Evolutionary conservation across 2,888 invertebrate genomes (phyloP).

Genomic region (Epirrita christyi): DNA sequence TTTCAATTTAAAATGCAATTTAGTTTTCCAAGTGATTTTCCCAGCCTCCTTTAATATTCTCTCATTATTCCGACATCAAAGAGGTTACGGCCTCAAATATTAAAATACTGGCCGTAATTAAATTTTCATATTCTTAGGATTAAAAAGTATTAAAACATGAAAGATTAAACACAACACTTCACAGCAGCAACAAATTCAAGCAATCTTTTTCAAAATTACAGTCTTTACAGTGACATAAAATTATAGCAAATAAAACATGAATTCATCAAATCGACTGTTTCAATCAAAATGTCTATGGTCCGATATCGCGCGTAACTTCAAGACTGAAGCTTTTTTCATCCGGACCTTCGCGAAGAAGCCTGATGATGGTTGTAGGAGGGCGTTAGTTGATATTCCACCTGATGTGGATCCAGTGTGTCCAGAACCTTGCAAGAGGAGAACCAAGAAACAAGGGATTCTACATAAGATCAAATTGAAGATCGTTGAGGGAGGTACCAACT

Average conservation of each 20-base stretch:
- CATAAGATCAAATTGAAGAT: conserved; percentile 70
- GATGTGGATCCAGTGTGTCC: conserved; percentile 58
- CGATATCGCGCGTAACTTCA: conserved; percentile 37
- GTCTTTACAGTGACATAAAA: too few species aligned
- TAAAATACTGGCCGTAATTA: conserved; percentile 34
- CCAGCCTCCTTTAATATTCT: conserved; percentile 2
- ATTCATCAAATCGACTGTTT: conserved; percentile 38
- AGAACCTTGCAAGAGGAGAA: conserved; percentile 53
- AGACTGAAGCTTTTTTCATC: conserved; percentile 31
- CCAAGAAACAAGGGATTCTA: conserved; percentile 62
- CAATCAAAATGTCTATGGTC: conserved; percentile 48
- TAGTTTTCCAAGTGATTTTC: conserved; percentile 1
- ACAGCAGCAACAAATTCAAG: conserved; percentile 52
- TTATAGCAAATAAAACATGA: conserved; percentile 38
- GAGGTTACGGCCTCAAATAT: conserved; percentile 24
- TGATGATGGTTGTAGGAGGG: conserved; percentile 60
- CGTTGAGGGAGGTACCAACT: conserved; percentile 74
- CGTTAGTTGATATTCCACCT: conserved; percentile 62
- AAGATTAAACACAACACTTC: conserved; percentile 39
- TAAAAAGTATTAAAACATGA: conserved; percentile 4
- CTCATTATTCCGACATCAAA: conserved; percentile 19
- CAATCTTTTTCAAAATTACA: conserved; percentile 37
- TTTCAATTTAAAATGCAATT: not conserved
- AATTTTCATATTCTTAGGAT: conserved; percentile 22
- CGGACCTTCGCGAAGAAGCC: conserved; percentile 55